These are phyloP conservation scores for Metridium senile DNA, from an alignment of 92 coral and sea anemone genomes.

Conservation along the genomic window DNA sequence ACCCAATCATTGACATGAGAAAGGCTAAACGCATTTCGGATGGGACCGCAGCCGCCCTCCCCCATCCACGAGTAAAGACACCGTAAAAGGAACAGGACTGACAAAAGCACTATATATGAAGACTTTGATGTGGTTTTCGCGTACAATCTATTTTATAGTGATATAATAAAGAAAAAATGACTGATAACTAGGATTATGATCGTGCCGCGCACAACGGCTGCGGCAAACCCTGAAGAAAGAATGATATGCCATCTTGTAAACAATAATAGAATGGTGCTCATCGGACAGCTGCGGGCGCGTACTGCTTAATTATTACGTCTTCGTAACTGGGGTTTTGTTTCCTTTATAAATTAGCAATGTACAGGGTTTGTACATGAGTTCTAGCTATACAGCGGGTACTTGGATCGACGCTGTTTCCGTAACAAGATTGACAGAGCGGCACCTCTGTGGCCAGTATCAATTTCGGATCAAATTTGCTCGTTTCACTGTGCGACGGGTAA, in stretches of 20 bases:
- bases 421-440: conserved; percentile 78
- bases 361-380: conserved; percentile 26
- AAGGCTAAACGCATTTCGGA: conserved; percentile 10
- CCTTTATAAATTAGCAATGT: conserved; percentile 34
- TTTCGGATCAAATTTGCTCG: conserved; percentile 75
- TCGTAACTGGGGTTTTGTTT: conserved; percentile 20
- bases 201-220: conserved; percentile 33
- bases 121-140: conserved; percentile 41
- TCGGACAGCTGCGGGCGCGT: conserved; percentile 30
- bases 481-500: conserved; percentile 32
- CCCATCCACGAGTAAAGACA: conserved; percentile 19
- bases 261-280: conserved; percentile 24
- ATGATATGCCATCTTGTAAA: conserved; percentile 33
- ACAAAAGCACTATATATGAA: background rate
- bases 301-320: conserved; percentile 13
- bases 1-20: conserved; percentile 27
- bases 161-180: conserved; percentile 33
- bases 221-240: conserved; percentile 44
- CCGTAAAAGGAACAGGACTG: background rate
- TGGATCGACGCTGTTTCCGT: conserved; percentile 64
- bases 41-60: conserved; percentile 30
- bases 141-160: conserved; percentile 23
- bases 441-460: conserved; percentile 73
- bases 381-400: conserved; percentile 26
- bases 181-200: conserved; percentile 27